Base-by-base conservation (phyloP, 2,888 invertebrate species). In the Pristionchus exspectatus region DNA sequence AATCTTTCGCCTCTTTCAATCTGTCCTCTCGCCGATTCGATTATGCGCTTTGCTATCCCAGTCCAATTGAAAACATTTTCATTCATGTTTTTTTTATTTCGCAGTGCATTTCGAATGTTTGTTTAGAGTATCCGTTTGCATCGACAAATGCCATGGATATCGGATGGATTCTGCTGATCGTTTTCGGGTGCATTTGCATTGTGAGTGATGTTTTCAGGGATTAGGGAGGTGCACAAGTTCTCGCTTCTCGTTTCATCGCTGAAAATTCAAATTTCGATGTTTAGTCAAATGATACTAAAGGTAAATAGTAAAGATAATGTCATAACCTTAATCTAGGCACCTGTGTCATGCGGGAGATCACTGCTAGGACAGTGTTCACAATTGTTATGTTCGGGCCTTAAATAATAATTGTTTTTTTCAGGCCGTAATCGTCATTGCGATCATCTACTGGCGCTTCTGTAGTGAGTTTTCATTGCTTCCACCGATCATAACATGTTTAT, bases 401-500 rank as follows among this genome's bases (percentile, higher is more conserved):
- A 21, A 66, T 27, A 72, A 3, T 38, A 21, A 14, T 14, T 33
- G 72, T 21, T 72, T 30, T 30, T 27, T 85, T 85, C 59, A 85
- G 84, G 84, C 84, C 0, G 59, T 59, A 14, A 10, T 85, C 24
- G 59, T 85, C 18, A 85, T 85, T 24, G 84, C 33, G 18, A 21
- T 85, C 38, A 85, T 85, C 59, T 56, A 59, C 33, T 85, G 84
- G 84, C 33, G 38, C 7, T 85, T 85, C 38, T 85, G 84, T 30
- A 85, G 84, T 85, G 59, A 85, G 84, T 85, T 81, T 27, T 30
- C 7, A 12, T 16, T 72, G 72, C 4, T 72, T 72, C 0, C 30
- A 4, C 12, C 5, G 12, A 33, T 69, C 69, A 72, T 16, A 72
- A 2, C 72, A 33, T 16, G 16, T 27, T 69, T 72, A 30, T 2